Evolutionary conservation across 2,113 vertebrate genomes (phyloP).

Genomic region (Trachemys scripta): DNA sequence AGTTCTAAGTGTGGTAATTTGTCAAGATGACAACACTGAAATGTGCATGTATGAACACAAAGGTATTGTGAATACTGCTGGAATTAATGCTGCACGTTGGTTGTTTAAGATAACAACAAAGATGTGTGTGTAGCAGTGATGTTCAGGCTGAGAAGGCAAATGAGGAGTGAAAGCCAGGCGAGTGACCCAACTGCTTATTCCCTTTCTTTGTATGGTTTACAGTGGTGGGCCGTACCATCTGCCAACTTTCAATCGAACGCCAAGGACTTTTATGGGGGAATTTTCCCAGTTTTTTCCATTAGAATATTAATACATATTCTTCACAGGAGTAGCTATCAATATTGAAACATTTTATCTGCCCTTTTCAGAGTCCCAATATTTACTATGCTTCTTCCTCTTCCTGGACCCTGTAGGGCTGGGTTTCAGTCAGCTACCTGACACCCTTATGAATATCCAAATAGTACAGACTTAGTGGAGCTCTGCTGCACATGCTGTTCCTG

Average conservation of each 20-base stretch:
- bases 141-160: not conserved
- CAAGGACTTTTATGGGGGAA: accelerated
- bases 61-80: slow-evolving; percentile 23
- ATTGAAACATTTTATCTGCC: no score
- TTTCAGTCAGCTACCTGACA: not conserved
- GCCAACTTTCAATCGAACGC: not conserved
- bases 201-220: no score
- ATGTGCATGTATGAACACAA: slow-evolving; percentile 18
- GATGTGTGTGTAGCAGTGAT: not conserved
- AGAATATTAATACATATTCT: accelerated
- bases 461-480: not conserved
- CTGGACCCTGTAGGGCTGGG: not conserved
- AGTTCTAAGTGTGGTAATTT: slow-evolving; percentile 43
- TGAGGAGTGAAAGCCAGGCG: not conserved
- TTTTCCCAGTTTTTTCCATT: not conserved
- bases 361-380: not conserved
- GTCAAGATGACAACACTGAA: not conserved
- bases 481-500: not conserved
- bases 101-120: not conserved
- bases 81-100: not conserved
- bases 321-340: not conserved
- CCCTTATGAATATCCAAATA: not conserved
- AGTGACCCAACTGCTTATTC: not conserved
- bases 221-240: no score
- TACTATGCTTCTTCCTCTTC: not conserved